These are phyloP conservation scores for Steinernema feltiae DNA, from an alignment of 1,140 invertebrate genomes.

Conservation along the genomic window DNA sequence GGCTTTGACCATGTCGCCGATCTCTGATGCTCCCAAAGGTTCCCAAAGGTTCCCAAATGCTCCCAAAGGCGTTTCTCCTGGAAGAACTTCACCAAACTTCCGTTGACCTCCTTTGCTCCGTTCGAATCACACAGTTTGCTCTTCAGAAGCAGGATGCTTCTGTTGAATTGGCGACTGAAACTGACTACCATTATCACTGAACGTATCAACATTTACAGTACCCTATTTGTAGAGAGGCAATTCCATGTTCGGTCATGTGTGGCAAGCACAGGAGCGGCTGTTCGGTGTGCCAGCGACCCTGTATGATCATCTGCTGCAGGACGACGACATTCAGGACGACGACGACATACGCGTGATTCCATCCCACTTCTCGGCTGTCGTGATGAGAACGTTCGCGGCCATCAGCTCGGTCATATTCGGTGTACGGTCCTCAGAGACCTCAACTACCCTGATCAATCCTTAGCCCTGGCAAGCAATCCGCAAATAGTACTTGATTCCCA, in stretches of 20 bases:
- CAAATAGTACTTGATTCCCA: too few species aligned
- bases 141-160: not conserved
- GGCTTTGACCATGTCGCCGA: too few species aligned
- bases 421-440: too few species aligned
- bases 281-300: constrained; percentile 80
- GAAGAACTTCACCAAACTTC: not conserved
- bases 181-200: not conserved
- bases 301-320: constrained; percentile 79
- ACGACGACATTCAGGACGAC: constrained; percentile 65
- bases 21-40: too few species aligned
- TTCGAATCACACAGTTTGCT: not conserved
- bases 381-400: too few species aligned
- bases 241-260: constrained; percentile 65
- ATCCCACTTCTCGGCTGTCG: too few species aligned
- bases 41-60: too few species aligned
- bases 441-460: too few species aligned
- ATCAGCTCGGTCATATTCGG: too few species aligned
- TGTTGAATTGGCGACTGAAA: not conserved
- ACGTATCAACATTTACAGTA: not conserved
- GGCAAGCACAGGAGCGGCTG: constrained; percentile 77
- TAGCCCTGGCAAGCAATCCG: too few species aligned
- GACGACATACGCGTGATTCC: too few species aligned
- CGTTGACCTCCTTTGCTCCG: not conserved
- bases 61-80: not conserved
- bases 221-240: not conserved